Base-by-base conservation (phyloP, 2,797 vertebrate species). In the Orestias chungarensis region DNA sequence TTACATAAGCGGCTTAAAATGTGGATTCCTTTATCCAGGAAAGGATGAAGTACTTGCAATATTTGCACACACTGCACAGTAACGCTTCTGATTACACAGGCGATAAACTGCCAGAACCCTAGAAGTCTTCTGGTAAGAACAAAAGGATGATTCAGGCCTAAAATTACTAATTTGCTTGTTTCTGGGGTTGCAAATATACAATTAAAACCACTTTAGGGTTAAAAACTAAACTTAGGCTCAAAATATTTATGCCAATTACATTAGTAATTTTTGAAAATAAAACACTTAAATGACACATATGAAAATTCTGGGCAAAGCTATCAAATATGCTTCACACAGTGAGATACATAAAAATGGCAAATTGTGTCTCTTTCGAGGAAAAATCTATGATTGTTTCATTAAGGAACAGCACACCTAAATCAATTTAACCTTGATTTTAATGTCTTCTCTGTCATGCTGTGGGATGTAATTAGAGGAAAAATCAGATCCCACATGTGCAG, bases 1-100 rank as follows among this genome's bases (percentile, higher is more conserved):
- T 82, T 76, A 79, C 83, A 85, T 75, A 71, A 76, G 57, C 27
- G 20, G 33, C 71, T 73, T 86, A 76, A 83, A 80, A 87, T 46
- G 46, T 38, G 47, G 55, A 35, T n/a, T 50, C 23, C 80, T 79
- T 75, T 81, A 20, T 74, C 57, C 69, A 50, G 44, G 20, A 33
- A 38, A 46, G 27, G 71, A 42, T 76, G 8, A 52, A 68, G 79
- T 73, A 71, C 40, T 71, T 55, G 55, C 18, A n/a, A 54, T 75
- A 79, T 81, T 81, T 87, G 46, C 64, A 59, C 15, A 66, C 66
- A 83, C 61, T 79, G 70, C 76, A 70, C 35, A 73, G 74, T 59
- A 81, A 74, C 31, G 65, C 57, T 71, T 86, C 80, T 80, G 81
- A 79, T 89, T 78, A 78, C 76, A 44, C 75, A 73, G 23, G 64